phyloP scores from a whole-genome alignment of 2,888 invertebrate species.

The Cheilosia scutellata region DNA sequence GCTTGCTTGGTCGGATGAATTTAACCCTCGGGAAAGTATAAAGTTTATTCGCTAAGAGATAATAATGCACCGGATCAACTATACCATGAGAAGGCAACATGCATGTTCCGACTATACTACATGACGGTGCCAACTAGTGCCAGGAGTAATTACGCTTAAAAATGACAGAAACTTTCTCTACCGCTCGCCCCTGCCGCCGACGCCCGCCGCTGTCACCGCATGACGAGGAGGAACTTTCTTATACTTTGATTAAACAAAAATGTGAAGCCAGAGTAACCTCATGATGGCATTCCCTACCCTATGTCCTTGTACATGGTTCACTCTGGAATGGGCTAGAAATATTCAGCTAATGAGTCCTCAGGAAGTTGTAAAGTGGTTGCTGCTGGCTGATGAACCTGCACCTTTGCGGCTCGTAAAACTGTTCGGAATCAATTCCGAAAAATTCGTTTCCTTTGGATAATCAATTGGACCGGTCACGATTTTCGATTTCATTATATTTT shows the following conservation, averaged over 20 bases:
- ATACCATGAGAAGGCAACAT: slow-evolving; percentile 48
- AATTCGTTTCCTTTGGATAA: slow-evolving; percentile 5
- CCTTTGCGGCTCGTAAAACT: slow-evolving; percentile 59
- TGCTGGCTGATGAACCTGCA: slow-evolving; percentile 65
- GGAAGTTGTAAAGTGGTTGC: slow-evolving; percentile 56
- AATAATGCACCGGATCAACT: slow-evolving; percentile 73
- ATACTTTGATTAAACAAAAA: slow-evolving; percentile 65
- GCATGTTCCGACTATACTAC: slow-evolving; percentile 59
- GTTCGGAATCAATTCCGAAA: slow-evolving; percentile 35
- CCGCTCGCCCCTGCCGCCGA: slow-evolving; percentile 30
- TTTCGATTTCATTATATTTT: slow-evolving; percentile 61
- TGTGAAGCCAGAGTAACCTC: slow-evolving; percentile 41
- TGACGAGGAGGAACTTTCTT: slow-evolving; percentile 61
- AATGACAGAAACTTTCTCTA: slow-evolving; percentile 74
- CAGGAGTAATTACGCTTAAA: slow-evolving; percentile 76
- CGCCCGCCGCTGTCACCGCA: slow-evolving; percentile 46
- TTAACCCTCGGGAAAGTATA: slow-evolving; percentile 65
- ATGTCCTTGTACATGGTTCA: neutral
- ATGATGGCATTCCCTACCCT: slow-evolving; percentile 4
- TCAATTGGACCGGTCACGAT: slow-evolving; percentile 72
- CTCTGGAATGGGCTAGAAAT: neutral
- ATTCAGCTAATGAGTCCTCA: slow-evolving; percentile 64
- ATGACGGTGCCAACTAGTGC: slow-evolving; percentile 76
- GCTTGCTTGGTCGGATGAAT: slow-evolving; percentile 32
- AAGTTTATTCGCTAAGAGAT: slow-evolving; percentile 72